Conservation (phyloP, 2,888 invertebrate genomes). For the Arenicola marina region DNA sequence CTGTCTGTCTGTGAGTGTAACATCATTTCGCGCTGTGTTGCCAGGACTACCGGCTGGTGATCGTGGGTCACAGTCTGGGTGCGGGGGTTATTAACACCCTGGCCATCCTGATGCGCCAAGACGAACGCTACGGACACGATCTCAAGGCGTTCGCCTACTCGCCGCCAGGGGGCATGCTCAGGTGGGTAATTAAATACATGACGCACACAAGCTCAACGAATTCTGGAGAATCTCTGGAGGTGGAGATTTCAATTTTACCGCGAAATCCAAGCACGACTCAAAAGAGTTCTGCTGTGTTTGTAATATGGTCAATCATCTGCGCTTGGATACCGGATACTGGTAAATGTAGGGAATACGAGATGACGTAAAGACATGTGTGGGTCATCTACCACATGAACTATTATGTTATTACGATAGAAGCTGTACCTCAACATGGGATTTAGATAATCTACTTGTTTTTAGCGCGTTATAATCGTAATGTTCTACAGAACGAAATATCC, state of each 20-base stretch:
- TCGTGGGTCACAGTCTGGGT: slow-evolving; percentile 80
- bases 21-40: no score
- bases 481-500: no score
- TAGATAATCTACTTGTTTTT: no score
- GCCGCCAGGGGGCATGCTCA: slow-evolving; percentile 77
- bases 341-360: no score
- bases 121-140: slow-evolving; percentile 70
- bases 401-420: slow-evolving; percentile 58
- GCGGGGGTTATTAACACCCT: slow-evolving; percentile 80
- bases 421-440: neutral
- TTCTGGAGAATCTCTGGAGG: no score
- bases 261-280: neutral
- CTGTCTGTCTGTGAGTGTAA: no score
- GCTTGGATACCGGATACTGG: no score
- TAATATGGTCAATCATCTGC: no score
- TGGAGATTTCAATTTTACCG: neutral
- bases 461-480: no score
- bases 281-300: neutral
- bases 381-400: neutral
- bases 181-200: slow-evolving; percentile 11
- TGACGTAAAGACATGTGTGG: neutral
- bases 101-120: slow-evolving; percentile 72
- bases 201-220: no score
- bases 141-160: slow-evolving; percentile 78
- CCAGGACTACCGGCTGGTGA: slow-evolving; percentile 64